These are phyloP conservation scores for Lepus europaeus DNA, from an alignment of 2,113 vertebrate genomes.

Conservation along the genomic window DNA sequence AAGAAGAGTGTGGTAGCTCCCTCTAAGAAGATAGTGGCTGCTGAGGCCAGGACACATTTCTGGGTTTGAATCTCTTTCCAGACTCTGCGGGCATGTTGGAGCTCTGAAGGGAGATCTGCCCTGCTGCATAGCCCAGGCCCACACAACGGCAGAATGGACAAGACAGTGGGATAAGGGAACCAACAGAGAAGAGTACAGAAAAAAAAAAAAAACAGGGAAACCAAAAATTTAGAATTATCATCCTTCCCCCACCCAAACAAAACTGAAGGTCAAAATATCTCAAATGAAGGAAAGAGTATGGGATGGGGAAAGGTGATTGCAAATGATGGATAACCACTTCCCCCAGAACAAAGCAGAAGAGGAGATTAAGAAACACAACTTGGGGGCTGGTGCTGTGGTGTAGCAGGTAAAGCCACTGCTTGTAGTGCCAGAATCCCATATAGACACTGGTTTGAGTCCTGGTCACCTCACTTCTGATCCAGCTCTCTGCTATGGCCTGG, in stretches of 20 bases:
- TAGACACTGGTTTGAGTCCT: too few species aligned
- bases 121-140: slow-evolving; percentile 92
- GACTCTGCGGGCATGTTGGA: slow-evolving; percentile 92
- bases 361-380: slow-evolving; percentile 54
- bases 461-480: too few species aligned
- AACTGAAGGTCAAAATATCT: slow-evolving; percentile 73
- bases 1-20: slow-evolving; percentile 98
- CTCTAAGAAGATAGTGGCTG: slow-evolving; percentile 93
- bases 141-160: slow-evolving; percentile 82
- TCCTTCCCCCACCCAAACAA: slow-evolving; percentile 83
- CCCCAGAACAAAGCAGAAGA: slow-evolving; percentile 38
- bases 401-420: too few species aligned
- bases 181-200: slow-evolving; percentile 5
- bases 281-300: slow-evolving; percentile 64
- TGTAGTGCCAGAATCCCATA: too few species aligned
- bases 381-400: too few species aligned
- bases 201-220: slow-evolving; percentile 38
- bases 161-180: slow-evolving; percentile 81
- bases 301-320: slow-evolving; percentile 79
- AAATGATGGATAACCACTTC: slow-evolving; percentile 59
- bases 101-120: slow-evolving; percentile 87
- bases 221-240: slow-evolving; percentile 47
- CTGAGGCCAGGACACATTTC: slow-evolving; percentile 97
- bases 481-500: too few species aligned
- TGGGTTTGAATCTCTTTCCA: slow-evolving; percentile 95